These are phyloP conservation scores for Lepidochrysops patricia DNA, from an alignment of 2,888 invertebrate genomes.

Conservation along the genomic window DNA sequence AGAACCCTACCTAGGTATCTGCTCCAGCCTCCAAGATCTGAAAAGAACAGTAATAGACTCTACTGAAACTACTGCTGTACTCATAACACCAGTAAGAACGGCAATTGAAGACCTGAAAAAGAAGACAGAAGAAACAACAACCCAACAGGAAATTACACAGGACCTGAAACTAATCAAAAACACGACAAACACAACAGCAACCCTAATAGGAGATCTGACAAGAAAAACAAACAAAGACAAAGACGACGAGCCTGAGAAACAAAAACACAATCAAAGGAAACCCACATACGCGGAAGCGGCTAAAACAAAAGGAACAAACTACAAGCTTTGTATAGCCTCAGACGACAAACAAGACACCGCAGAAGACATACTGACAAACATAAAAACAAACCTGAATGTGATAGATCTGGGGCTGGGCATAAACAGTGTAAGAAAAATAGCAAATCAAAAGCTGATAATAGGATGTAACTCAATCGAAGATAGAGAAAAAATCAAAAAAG, in stretches of 20 bases:
- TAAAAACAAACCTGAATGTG: constrained; percentile 7
- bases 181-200: too few species aligned
- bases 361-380: constrained; percentile 12
- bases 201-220: too few species aligned
- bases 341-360: constrained; percentile 3
- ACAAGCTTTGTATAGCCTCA: not conserved
- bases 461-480: constrained; percentile 13
- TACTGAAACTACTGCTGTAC: too few species aligned
- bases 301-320: not conserved
- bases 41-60: not conserved
- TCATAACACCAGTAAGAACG: too few species aligned
- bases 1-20: not conserved
- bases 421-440: constrained; percentile 5
- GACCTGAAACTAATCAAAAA: not conserved
- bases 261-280: not conserved
- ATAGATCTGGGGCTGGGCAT: constrained; percentile 12
- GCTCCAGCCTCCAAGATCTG: not conserved
- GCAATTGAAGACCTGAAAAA: not conserved
- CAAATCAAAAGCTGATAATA: constrained; percentile 11
- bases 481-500: constrained; percentile 6
- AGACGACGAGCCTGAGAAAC: too few species aligned
- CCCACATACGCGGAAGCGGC: not conserved
- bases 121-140: not conserved
- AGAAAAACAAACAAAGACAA: not conserved
- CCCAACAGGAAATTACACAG: too few species aligned